Percentiles rank a stretch among this genome's conserved stretches.
These are phyloP conservation scores for Athene noctua DNA, from an alignment of 2,113 vertebrate genomes.

Conservation along the genomic window DNA sequence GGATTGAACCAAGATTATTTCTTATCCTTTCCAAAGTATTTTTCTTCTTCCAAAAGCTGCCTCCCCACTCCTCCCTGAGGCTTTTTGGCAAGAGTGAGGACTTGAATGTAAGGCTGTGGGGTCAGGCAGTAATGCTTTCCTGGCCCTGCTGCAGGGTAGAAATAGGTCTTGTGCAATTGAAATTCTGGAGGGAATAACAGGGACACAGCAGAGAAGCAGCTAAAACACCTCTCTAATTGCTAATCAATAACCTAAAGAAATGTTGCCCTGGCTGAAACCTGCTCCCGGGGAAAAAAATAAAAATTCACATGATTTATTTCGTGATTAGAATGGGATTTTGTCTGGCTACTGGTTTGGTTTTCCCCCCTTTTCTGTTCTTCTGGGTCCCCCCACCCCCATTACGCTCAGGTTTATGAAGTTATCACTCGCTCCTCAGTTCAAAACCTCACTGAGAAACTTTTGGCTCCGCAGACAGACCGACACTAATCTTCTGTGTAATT, in stretches of 20 bases:
- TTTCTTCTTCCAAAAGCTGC: neutral
- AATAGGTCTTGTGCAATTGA: neutral
- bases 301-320: neutral
- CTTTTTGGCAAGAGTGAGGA: neutral
- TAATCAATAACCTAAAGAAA: constrained; percentile 60
- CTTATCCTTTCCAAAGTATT: neutral
- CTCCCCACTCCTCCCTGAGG: neutral
- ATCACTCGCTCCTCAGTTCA: neutral
- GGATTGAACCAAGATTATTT: neutral
- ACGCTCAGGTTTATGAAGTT: neutral
- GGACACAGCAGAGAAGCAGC: constrained; percentile 18
- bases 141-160: neutral
- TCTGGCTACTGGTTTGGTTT: neutral
- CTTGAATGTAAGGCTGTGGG: neutral
- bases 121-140: neutral
- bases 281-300: neutral
- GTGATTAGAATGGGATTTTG: constrained; percentile 8
- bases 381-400: neutral
- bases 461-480: neutral
- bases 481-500: constrained; percentile 59
- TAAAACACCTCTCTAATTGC: constrained; percentile 55
- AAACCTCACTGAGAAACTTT: neutral
- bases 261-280: constrained; percentile 37
- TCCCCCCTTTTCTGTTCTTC: neutral
- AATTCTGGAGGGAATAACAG: constrained; percentile 18